Base-by-base conservation (phyloP, 2,113 vertebrate species). In the Fulmarus glacialis region DNA sequence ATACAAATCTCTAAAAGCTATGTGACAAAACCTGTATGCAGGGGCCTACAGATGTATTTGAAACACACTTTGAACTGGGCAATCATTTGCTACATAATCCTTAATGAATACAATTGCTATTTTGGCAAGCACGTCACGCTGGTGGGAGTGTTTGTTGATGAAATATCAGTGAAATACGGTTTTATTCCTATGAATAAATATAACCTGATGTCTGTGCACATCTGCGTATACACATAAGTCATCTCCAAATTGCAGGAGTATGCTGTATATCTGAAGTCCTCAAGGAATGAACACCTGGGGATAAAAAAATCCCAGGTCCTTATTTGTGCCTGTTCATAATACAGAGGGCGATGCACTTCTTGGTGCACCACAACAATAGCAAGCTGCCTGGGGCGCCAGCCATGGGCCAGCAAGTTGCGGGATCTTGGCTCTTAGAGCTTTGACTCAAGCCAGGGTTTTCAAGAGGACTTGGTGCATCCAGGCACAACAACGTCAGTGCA, bases 181-280 rank as follows among this genome's bases (percentile, higher is more conserved):
- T 92, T 83, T 78, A 62, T 78, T 94, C 75, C 52, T 48, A 29
- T n/a, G 73, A 92, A 90, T 91, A 90, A 94, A 75, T 68, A 77
- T 40, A 82, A 55, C 23, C 67, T 36, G 30, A 19, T 56, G 71
- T 56, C 92, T 92, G 43, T 40, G 67, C 74, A 60, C 26, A 73
- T 75, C 71, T 48, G 38, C 53, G 60, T 5, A 27, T 42, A 64
- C 30, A 53, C 14, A 8, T 1, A 48, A 77, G 22, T 43, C 15
- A n/a, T 48, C 58, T 60, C 36, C 75, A 88, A 36, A 80, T 26
- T 30, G 12, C 40, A 2, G 2, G 43, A 90, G 38, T 30, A 40
- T 30, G 78, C 17, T 71, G 22, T 36, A 16, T n/a, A 89, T 29
- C 24, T 18, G 1, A 86, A 66, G 68, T 52, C 20, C 15, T 63